A percentile compares a stretch with the other conserved stretches of the same genome.
Conservation (phyloP, 2,888 invertebrate genomes). For the Siphonodentalium dalli region DNA sequence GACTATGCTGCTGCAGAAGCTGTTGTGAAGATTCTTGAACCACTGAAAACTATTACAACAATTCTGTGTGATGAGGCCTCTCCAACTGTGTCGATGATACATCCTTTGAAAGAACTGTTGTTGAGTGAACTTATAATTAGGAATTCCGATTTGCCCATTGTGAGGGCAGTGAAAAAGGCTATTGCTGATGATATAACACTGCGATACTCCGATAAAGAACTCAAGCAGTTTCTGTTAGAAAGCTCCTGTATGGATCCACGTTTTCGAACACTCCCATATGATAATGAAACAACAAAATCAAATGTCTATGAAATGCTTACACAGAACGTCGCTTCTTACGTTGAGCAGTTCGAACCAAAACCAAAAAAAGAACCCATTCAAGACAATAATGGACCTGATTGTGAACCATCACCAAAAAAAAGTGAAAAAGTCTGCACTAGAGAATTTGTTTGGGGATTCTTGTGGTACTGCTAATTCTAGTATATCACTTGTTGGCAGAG, state of each 20-base stretch:
- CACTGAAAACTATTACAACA: constrained; percentile 22
- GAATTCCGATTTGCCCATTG: constrained; percentile 2
- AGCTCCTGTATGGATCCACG: neutral
- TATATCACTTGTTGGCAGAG: too few species aligned
- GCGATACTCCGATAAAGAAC: neutral
- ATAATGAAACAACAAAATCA: too few species aligned
- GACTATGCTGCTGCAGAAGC: constrained; percentile 22
- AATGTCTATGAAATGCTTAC: too few species aligned
- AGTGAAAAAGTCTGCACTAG: too few species aligned
- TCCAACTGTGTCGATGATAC: constrained; percentile 24
- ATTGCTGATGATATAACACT: neutral
- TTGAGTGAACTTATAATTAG: neutral
- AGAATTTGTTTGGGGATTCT: too few species aligned
- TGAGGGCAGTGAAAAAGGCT: constrained; percentile 9
- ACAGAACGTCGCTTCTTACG: too few species aligned
- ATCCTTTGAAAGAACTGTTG: constrained; percentile 13
- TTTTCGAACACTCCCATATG: neutral
- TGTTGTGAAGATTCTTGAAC: constrained; percentile 14
- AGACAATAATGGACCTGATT: too few species aligned
- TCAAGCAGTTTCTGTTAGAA: neutral
- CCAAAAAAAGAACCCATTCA: too few species aligned
- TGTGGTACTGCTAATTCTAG: too few species aligned
- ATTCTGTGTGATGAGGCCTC: constrained; percentile 17
- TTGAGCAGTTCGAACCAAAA: too few species aligned
- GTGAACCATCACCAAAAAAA: too few species aligned